Percentiles rank a stretch among this genome's conserved stretches.
phyloP scores from a whole-genome alignment of 2,797 vertebrate genomes.

The Platyrinchus mystaceus region DNA sequence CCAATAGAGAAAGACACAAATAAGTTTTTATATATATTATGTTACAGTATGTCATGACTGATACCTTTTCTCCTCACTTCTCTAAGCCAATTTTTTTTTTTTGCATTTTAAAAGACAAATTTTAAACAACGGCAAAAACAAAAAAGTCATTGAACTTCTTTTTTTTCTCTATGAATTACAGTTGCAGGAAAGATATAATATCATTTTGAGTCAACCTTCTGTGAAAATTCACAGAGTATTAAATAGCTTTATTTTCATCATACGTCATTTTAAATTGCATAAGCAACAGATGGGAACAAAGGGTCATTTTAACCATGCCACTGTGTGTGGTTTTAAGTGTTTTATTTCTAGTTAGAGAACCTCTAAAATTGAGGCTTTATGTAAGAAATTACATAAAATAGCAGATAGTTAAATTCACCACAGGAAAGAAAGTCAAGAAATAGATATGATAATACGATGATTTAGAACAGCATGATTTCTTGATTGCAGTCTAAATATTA shows the following conservation, averaged over 20 bases:
- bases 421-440: conserved; percentile 7
- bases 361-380: background rate
- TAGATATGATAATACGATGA: conserved; percentile 34
- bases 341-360: background rate
- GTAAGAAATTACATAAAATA: conserved; percentile 35
- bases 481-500: conserved; percentile 44
- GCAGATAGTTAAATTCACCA: conserved; percentile 25
- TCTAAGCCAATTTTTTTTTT: background rate
- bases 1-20: background rate
- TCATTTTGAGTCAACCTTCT: background rate
- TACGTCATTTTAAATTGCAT: background rate
- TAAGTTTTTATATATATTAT: background rate
- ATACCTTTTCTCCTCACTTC: background rate
- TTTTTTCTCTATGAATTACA: background rate
- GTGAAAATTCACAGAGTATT: conserved; percentile 23
- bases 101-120: background rate
- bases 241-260: background rate
- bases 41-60: background rate
- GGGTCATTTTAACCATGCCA: background rate
- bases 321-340: background rate
- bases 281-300: conserved; percentile 40
- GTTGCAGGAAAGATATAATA: background rate
- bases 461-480: conserved; percentile 44
- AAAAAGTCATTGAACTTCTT: background rate
- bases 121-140: background rate